A percentile compares a stretch with the other conserved stretches of the same genome.
Evolutionary conservation across 2,113 vertebrate species (phyloP).

Genomic region (Sylvietta virens): DNA sequence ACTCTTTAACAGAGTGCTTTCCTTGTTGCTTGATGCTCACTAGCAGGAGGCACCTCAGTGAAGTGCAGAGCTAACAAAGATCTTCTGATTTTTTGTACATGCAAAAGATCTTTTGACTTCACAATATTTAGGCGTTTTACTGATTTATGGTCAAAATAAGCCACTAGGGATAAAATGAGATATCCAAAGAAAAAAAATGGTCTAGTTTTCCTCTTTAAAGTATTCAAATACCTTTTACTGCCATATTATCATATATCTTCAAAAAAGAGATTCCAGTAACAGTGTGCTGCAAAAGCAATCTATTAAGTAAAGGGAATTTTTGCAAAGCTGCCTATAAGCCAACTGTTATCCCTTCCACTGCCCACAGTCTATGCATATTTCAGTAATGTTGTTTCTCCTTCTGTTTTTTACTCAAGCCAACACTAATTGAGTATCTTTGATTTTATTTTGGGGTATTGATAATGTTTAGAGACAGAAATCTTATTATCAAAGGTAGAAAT

Average conservation of each 20-base stretch:
- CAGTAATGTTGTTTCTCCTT: neutral
- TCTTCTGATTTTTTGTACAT: neutral
- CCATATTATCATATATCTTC: neutral
- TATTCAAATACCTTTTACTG: neutral
- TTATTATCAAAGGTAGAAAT: neutral
- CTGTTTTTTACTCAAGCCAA: neutral
- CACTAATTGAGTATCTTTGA: neutral
- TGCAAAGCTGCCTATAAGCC: neutral
- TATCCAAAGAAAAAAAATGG: neutral
- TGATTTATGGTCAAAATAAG: neutral
- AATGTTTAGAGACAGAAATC: neutral
- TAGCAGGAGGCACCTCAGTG: neutral
- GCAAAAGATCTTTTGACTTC: neutral
- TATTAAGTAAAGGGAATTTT: neutral
- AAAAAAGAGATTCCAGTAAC: neutral
- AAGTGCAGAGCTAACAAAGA: neutral
- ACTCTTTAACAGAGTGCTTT: neutral
- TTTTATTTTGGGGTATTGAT: neutral
- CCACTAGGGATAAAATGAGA: neutral
- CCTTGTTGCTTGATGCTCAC: neutral
- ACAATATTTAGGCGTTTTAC: neutral
- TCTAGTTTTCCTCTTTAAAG: neutral
- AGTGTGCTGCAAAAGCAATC: neutral
- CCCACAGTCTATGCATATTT: neutral
- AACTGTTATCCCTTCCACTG: neutral